Percentiles rank a stretch among this genome's conserved stretches.
These are phyloP conservation scores for Morbakka virulenta DNA, from an alignment of 30 jellyfish, hydroid and myxozoan species.

Conservation along the genomic window DNA sequence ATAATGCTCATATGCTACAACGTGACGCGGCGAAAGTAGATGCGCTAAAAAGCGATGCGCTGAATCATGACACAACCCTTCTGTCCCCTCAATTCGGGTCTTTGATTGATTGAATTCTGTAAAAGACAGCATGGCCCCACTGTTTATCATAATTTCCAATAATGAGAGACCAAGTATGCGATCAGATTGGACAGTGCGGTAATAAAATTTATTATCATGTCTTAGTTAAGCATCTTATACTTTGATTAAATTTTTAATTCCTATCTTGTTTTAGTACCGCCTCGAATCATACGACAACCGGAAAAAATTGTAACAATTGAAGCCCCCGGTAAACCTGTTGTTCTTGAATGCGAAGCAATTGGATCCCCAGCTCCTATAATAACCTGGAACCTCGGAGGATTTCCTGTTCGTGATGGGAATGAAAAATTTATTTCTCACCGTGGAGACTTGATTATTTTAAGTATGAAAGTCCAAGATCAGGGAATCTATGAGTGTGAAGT, in stretches of 20 bases:
- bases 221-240: not conserved
- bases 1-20: too few species aligned
- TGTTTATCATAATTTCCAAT: too few species aligned
- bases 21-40: too few species aligned
- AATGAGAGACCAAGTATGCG: too few species aligned
- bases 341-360: conserved; percentile 54
- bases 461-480: conserved; percentile 39
- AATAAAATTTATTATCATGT: too few species aligned
- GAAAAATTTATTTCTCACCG: conserved; percentile 4
- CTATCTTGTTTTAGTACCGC: conserved; percentile 11
- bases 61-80: too few species aligned
- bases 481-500: conserved; percentile 57
- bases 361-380: conserved; percentile 49
- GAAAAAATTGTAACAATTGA: conserved; percentile 21
- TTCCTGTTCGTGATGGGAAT: not conserved
- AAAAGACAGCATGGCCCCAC: too few species aligned
- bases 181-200: too few species aligned
- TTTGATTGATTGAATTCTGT: too few species aligned
- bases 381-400: conserved; percentile 39
- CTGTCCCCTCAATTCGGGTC: too few species aligned
- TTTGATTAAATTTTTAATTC: not conserved
- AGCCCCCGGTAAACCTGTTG: conserved; percentile 26
- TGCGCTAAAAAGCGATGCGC: too few species aligned
- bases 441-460: conserved; percentile 38
- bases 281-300: conserved; percentile 33